phyloP scores from a whole-genome alignment of 2,113 vertebrate genomes.

The Scomber colias region DNA sequence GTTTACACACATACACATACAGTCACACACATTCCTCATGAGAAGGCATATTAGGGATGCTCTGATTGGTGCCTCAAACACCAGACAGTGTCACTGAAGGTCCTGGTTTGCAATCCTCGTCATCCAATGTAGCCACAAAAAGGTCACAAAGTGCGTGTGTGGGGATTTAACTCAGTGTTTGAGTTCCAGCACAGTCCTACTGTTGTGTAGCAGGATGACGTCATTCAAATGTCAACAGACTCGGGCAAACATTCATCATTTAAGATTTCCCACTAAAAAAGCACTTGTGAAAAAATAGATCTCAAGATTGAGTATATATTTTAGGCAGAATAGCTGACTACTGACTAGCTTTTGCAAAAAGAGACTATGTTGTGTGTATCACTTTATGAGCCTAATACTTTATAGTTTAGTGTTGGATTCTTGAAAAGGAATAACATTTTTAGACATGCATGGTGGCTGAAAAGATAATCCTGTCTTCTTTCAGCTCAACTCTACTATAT shows the following conservation, averaged over 20 bases:
- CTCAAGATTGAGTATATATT: background rate
- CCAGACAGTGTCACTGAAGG: conserved; percentile 33
- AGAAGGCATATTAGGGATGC: conserved; percentile 42
- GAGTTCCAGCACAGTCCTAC: background rate
- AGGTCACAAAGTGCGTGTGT: background rate
- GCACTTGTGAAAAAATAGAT: background rate
- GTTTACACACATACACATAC: background rate
- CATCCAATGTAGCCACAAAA: conserved; percentile 9
- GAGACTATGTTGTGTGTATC: no score
- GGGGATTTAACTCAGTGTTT: background rate
- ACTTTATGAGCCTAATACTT: no score
- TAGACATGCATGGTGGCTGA: no score
- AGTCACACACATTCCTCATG: conserved; percentile 23
- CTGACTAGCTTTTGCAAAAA: no score
- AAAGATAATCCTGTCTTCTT: no score
- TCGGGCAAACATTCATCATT: background rate
- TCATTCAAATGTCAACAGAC: background rate
- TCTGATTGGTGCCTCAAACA: conserved; percentile 51
- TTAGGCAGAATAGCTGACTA: no score
- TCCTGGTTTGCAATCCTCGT: conserved; percentile 10
- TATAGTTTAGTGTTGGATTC: no score
- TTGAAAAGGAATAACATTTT: no score
- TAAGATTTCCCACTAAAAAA: background rate
- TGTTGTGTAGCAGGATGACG: background rate
- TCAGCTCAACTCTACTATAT: no score